Percentiles rank a stretch among this genome's conserved stretches.
Conservation (phyloP, 2,888 invertebrate genomes). For the Cartodere bifasciata region DNA sequence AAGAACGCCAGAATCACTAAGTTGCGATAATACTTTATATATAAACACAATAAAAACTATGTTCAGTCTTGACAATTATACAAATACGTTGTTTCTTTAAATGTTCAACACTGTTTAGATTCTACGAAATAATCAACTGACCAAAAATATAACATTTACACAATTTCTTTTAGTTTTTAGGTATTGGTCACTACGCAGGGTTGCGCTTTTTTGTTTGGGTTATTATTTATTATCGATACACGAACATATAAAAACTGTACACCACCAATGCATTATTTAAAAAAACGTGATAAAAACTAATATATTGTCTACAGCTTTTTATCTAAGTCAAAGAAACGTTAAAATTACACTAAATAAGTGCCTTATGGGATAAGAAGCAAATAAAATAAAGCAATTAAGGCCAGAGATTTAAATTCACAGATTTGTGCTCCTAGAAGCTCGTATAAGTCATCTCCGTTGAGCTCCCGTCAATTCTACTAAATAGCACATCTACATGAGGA, state of each 20-base stretch:
- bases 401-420: too few relatives aligned
- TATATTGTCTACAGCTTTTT: conserved; percentile 21
- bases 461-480: too few relatives aligned
- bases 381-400: too few relatives aligned
- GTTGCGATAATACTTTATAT: conserved; percentile 30
- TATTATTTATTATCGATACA: conserved; percentile 20
- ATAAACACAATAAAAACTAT: conserved; percentile 35
- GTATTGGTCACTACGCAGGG: conserved; percentile 29
- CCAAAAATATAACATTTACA: conserved; percentile 35
- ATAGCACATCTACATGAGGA: too few relatives aligned
- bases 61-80: conserved; percentile 36
- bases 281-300: conserved; percentile 21
- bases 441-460: too few relatives aligned
- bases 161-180: conserved; percentile 23
- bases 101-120: conserved; percentile 31
- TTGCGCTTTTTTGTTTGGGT: conserved; percentile 10
- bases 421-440: too few relatives aligned
- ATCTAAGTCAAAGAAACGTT: too few relatives aligned
- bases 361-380: too few relatives aligned
- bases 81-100: conserved; percentile 30
- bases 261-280: conserved; percentile 25
- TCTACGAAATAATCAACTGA: conserved; percentile 33
- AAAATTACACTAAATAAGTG: too few relatives aligned
- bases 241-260: conserved; percentile 31
- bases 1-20: conserved; percentile 30